Evolutionary conservation across 2,113 vertebrate species (phyloP), one percentile per base, ranked within the genome.

Genomic region (Vulpes ferrilata): DNA sequence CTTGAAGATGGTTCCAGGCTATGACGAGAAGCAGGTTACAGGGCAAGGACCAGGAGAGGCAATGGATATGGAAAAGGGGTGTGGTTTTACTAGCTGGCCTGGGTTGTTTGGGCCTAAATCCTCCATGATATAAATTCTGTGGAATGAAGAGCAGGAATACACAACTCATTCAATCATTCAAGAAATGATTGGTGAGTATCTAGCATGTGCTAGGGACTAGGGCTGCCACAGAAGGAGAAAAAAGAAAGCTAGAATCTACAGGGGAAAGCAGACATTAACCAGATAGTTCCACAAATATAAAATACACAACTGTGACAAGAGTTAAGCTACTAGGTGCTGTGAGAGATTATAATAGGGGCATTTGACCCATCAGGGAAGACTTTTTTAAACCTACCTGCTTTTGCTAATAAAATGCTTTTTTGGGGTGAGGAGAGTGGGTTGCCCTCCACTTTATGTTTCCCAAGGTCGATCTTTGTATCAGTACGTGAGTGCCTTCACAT

Each of bases 261-360:
- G 27, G 48, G 48, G 38, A 0, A 96, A 92, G 51, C 8, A 87
- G 62, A 57, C 10, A 16, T 91, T 89, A 78, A 86, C 71, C 35
- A 84, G 83, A 87, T 62, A 96, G 32, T 90, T 79, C 35, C 22
- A 86, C 67, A 95, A 62, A 64, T 73, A 15, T 67, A 67, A 91
- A 88, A 53, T 30, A 25, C 55, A 12, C 22, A 73, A 27, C 13
- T 65, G 2, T 67, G 60, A 13, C 20, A 84, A 78, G 53, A n/a
- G 19, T 30, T 30, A 62, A 96, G n/a, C 25, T 92, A 7, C 23
- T 96, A 62, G 64, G 32, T 51, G 16, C 48, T 55, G 5, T 85
- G 43, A 93, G n/a, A 62, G 25, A 60, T 23, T 82, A 35, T 88
- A 57, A 83, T 12, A 82, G 27, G 23, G 20, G 10, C 11, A 43